A percentile compares a stretch with the other conserved stretches of the same genome.
These are phyloP conservation scores for Lutjanus argentimaculatus DNA, from an alignment of 2,797 vertebrate genomes.

Conservation along the genomic window DNA sequence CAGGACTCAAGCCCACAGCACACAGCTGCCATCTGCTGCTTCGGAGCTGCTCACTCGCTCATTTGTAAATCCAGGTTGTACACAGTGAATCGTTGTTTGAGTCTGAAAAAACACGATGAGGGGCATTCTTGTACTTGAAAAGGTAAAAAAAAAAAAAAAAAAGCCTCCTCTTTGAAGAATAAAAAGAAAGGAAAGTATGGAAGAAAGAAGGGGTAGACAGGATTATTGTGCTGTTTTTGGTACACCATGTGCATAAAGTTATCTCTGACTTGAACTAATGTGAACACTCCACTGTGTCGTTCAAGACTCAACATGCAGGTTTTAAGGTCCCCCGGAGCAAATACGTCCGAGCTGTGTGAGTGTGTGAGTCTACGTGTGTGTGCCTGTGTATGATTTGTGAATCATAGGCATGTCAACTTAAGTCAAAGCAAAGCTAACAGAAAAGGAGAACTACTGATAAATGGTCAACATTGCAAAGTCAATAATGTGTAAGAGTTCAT, in stretches of 20 bases:
- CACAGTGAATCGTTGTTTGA: neutral
- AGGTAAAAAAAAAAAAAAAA: neutral
- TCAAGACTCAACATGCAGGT: constrained; percentile 50
- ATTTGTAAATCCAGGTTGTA: constrained; percentile 7
- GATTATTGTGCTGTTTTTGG: neutral
- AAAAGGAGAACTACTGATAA: constrained; percentile 9
- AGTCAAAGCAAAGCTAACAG: constrained; percentile 1
- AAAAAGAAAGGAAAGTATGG: neutral
- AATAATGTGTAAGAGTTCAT: neutral
- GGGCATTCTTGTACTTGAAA: neutral
- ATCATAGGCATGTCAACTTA: neutral
- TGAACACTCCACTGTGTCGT: constrained; percentile 6
- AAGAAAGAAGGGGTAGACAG: neutral
- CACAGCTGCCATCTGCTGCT: neutral
- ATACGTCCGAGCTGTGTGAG: neutral
- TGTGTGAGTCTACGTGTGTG: neutral
- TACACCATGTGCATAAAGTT: neutral
- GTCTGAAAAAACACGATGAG: neutral
- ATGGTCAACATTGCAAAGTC: constrained; percentile 2
- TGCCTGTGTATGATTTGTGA: neutral
- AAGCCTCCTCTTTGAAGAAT: neutral
- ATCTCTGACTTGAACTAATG: neutral
- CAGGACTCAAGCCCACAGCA: neutral
- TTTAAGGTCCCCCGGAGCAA: constrained; percentile 2
- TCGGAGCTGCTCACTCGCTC: neutral